Evolutionary conservation across 2,888 invertebrate genomes (phyloP), one percentile per base, ranked within the genome.

Genomic region (Chymomyza caudatula): DNA sequence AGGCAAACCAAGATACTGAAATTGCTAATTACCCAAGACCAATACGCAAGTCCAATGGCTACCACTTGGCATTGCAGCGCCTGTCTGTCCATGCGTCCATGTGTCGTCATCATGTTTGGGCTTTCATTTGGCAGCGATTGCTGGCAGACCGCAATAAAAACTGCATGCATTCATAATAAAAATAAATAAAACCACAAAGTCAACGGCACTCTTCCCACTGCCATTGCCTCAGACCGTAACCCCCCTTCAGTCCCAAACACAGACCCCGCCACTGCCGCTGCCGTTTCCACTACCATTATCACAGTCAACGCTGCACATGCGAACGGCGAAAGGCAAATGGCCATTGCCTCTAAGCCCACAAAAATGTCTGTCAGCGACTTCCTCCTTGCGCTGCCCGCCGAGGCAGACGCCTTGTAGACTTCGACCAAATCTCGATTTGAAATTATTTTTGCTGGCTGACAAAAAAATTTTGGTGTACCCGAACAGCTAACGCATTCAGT

Each of bases 51-150:
- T 37, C 29, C 11, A 37, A 37, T 37, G 29, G 11, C 29, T 11
- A 37, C 25, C 25, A 25, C 25, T 25, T 25, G 25, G 25, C 25
- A 25, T 25, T 25, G 25, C 25, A 6, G 25, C 25, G 25, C 6
- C 4, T 25, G 25, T 25, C 25, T 8, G 11, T 11, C 29, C 29
- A 11, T 8, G 11, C 11, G 29, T 37, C 11, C 29, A 37, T 20
- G 51, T 51, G 51, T 54, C 23, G 54, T 73, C 65, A 62, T 54
- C 71, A 66, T 64, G 66, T 67, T 69, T 42, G 54, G 71, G 72
- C 65, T 61, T 67, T 68, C 71, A 81, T 80, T 79, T 77, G 43
- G 68, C 67, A 82, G 74, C 75, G 5, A 20, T 52, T 17, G 8
- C 52, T 13, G 23, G 20, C 4, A 52, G 22, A 22, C n/a, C 17